These are phyloP conservation scores for Pteropus alecto DNA, from an alignment of 2,113 vertebrate species.

Conservation along the genomic window DNA sequence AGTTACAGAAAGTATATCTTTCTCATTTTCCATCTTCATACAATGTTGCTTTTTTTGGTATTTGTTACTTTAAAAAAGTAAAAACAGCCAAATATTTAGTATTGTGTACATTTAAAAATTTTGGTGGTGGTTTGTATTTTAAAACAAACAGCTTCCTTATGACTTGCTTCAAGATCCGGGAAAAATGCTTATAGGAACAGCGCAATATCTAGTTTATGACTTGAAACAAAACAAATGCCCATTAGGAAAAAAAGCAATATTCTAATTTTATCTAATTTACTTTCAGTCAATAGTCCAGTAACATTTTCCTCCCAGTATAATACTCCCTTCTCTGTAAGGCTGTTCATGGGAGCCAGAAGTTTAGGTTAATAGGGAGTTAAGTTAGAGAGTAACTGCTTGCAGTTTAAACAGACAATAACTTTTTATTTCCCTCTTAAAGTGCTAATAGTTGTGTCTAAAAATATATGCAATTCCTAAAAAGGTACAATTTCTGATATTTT, in stretches of 20 bases:
- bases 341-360: background rate
- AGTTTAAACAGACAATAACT: background rate
- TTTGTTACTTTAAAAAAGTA: background rate
- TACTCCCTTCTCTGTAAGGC: background rate
- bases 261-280: background rate
- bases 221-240: background rate
- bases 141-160: background rate
- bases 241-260: background rate
- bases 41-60: background rate
- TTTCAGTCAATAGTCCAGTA: background rate
- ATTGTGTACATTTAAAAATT: background rate
- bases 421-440: background rate
- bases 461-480: background rate
- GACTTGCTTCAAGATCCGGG: background rate
- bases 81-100: background rate
- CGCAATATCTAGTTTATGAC: background rate
- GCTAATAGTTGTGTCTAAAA: background rate
- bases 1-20: background rate
- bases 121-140: background rate
- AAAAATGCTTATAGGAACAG: background rate
- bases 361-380: background rate
- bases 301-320: background rate
- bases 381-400: background rate
- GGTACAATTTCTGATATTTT: background rate
- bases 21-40: background rate